Evolutionary conservation across 2,113 vertebrate genomes (phyloP).

Genomic region (Eolophus roseicapilla): DNA sequence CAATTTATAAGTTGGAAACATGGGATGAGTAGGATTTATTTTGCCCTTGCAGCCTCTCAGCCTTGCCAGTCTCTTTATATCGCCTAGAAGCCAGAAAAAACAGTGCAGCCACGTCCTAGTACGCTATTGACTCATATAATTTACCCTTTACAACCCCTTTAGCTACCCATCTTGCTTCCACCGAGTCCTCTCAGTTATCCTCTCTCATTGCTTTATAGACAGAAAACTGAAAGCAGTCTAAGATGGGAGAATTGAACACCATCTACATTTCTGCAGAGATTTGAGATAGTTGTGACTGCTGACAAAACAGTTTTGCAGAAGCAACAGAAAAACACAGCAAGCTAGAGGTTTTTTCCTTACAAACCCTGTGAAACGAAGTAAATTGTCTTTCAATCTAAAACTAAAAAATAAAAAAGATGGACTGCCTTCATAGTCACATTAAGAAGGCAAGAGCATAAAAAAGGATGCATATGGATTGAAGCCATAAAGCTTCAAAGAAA

Average conservation of each 20-base stretch:
- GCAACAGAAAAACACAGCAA: not conserved
- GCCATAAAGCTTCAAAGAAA: not conserved
- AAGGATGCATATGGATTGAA: not conserved
- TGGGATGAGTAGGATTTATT: not conserved
- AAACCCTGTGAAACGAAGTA: not conserved
- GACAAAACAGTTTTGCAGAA: not conserved
- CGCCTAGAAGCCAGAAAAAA: not conserved
- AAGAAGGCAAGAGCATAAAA: not conserved
- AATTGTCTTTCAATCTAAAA: not conserved
- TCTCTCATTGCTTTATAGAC: not conserved
- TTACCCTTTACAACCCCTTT: not conserved
- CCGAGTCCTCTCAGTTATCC: not conserved
- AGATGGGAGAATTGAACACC: not conserved
- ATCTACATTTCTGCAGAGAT: not conserved
- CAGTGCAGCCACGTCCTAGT: accelerated
- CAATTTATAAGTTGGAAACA: not conserved
- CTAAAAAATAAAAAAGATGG: not conserved
- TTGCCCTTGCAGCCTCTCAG: not conserved
- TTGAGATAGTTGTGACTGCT: not conserved
- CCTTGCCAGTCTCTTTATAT: not conserved
- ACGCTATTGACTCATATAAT: not conserved
- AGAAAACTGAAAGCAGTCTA: not conserved
- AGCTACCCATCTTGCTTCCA: not conserved
- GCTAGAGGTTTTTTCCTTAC: not conserved
- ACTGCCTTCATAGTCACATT: not conserved